Evolutionary conservation across 2,888 invertebrate genomes (phyloP).

Genomic region (Dynastes grantii): DNA sequence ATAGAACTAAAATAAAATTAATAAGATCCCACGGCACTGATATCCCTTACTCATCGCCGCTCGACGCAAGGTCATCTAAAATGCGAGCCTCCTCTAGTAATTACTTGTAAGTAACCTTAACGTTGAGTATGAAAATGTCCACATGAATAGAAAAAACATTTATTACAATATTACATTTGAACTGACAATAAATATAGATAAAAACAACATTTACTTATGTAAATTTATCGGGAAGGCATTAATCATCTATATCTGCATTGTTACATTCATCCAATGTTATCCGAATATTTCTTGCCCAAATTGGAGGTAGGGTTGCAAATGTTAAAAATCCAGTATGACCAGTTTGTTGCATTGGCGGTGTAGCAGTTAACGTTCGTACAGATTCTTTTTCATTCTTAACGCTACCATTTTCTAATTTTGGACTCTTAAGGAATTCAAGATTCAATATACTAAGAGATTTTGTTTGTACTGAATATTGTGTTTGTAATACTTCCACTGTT

Average conservation of each 20-base stretch:
- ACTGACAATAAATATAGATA: not conserved
- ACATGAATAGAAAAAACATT: not conserved
- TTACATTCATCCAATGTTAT: conserved; percentile 48
- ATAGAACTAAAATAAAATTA: no score
- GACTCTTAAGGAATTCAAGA: conserved; percentile 78
- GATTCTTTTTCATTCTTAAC: conserved; percentile 65
- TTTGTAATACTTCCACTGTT: conserved; percentile 91
- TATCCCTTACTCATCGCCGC: no score
- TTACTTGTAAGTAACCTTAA: no score
- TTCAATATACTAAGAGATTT: conserved; percentile 79
- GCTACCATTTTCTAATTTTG: conserved; percentile 60
- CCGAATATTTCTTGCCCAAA: conserved; percentile 70
- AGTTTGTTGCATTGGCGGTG: conserved; percentile 82
- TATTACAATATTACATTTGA: not conserved
- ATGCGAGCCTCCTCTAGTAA: no score
- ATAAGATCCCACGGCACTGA: no score
- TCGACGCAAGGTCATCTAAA: no score
- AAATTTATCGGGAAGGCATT: not conserved
- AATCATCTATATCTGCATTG: conserved; percentile 41
- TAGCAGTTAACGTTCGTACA: conserved; percentile 73
- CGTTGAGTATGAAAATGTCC: not conserved
- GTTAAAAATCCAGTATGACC: conserved; percentile 98
- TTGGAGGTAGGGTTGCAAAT: conserved; percentile 89
- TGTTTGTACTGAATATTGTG: conserved; percentile 81
- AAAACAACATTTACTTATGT: not conserved